Evolutionary conservation across 2,113 vertebrate species (phyloP), one percentile per base, ranked within the genome.

Genomic region (Rhynchopsitta pachyrhyncha): DNA sequence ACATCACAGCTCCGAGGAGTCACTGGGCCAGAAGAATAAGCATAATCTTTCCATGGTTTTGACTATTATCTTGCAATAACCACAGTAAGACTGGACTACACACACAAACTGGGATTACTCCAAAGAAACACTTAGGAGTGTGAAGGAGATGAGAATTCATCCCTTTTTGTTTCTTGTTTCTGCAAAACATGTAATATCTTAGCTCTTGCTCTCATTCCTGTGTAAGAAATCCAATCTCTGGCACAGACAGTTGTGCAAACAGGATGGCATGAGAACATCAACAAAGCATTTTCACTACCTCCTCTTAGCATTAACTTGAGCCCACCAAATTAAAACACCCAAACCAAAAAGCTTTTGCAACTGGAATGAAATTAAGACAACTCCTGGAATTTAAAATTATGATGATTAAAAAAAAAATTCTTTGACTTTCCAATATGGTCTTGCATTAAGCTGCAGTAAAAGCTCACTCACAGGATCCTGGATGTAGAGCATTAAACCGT

Each of bases 351-450:
- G 74, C 37, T 92, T 96, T 86, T 70, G 33, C 82, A 95, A 87
- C 62, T 91, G 62, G 64, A 81, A 98, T 98, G 98, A 98, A 97
- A 93, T 95, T 91, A 95, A 96, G 97, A 98, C 98, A 98, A 98
- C 95, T 92, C 96, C 97, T 95, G 96, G 82, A 95, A 85, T 96
- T 96, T 82, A 91, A 96, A 97, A 97, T 94, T 33, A 96, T 90
- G 94, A 91, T 96, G 93, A 94, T 98, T 95, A 97, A 98, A 98
- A 94, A 95, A 81, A 85, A 97, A 98, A 96, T 98, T 97, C 98
- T 98, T 96, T 97, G 96, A 96, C 98, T 98, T 98, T 98, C 98
- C 98, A 97, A 76, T 96, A 84, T 39, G 93, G 97, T 97, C 96
- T 79, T 74, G 71, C 17, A 70, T 82, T 97, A 78, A 94, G 88